Base-by-base conservation (phyloP, 2,113 vertebrate species). In the Anseranas semipalmata region DNA sequence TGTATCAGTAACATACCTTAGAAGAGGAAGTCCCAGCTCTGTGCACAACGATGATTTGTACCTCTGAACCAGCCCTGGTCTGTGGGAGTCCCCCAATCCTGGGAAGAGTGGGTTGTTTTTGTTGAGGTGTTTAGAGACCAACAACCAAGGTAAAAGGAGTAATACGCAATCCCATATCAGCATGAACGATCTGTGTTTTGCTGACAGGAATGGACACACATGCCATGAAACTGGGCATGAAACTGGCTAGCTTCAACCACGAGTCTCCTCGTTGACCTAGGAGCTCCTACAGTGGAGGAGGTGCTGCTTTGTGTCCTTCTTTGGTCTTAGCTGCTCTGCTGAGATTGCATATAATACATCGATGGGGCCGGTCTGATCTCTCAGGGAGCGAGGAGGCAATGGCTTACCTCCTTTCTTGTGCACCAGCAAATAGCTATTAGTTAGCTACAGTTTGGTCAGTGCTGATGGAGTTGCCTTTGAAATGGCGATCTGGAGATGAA, bases 261-360 rank as follows among this genome's bases (percentile, higher is more conserved):
- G 35, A 55, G 39, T 60, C 37, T 76, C 70, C 70, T 65, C 7
- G 39, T 35, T 80, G 48, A 43, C 70, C 48, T 15, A 25, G 85
- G 35, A 67, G 63, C 22, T 74, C 35, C 58, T 43, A 2, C 18
- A n/a, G 90, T 82, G 17, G 33, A 48, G 67, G 59, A 55, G 39
- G 17, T 15, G 58, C 43, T 48, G 83, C 5, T 72, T 88, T 45
- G 20, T 21, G 52, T 50, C 48, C 24, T 77, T 55, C 14, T 52
- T 16, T 32, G 75, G 37, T 17, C 33, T 60, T 1, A 27, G 41
- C 71, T 76, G 3, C 39, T 43, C 74, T 66, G 56, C 88, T 87
- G 85, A 45, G 80, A 17, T 24, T 50, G 76, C 55, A 45, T 0
- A 0, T 4, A 1, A 55, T 48, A 0, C 39, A 1, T 50, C 1